Evolutionary conservation across 2,888 invertebrate species (phyloP).

Genomic region (Podabrus alpinus): DNA sequence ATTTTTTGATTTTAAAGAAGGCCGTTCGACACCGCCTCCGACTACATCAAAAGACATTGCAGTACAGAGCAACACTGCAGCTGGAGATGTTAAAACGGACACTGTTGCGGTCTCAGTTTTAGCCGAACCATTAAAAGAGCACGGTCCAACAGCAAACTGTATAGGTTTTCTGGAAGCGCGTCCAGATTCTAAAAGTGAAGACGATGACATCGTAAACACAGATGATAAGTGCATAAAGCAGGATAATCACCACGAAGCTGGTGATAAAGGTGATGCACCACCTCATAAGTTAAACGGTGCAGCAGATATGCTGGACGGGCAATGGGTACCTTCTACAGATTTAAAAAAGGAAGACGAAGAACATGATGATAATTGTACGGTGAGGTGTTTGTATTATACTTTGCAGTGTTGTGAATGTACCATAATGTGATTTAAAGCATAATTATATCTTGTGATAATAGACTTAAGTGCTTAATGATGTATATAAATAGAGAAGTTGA

Average conservation of each 20-base stretch:
- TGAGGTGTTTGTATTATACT: slow-evolving; percentile 66
- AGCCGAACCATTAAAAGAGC: slow-evolving; percentile 30
- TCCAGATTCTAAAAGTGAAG: slow-evolving; percentile 3
- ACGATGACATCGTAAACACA: slow-evolving; percentile 20
- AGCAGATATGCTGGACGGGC: slow-evolving; percentile 26
- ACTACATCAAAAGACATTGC: slow-evolving; percentile 38
- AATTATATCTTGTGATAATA: slow-evolving; percentile 21
- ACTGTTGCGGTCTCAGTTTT: slow-evolving; percentile 21
- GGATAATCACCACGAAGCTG: slow-evolving; percentile 25
- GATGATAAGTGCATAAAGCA: slow-evolving; percentile 22
- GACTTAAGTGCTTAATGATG: slow-evolving; percentile 7
- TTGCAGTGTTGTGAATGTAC: slow-evolving; percentile 70
- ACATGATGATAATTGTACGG: slow-evolving; percentile 63
- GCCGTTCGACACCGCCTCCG: slow-evolving; percentile 39
- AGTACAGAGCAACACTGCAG: slow-evolving; percentile 14
- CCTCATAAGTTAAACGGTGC: slow-evolving; percentile 23
- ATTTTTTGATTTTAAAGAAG: slow-evolving; percentile 36
- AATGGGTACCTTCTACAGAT: slow-evolving; percentile 12
- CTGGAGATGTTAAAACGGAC: slow-evolving; percentile 16
- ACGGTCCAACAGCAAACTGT: slow-evolving; percentile 20
- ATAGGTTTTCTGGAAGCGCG: slow-evolving; percentile 7
- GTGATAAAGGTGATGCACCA: slow-evolving; percentile 32
- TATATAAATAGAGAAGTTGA: slow-evolving; percentile 1
- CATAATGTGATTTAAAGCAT: slow-evolving; percentile 38
- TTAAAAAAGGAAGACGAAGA: slow-evolving; percentile 38